phyloP scores from a whole-genome alignment of 2,113 vertebrate genomes.

The Lynx canadensis region DNA sequence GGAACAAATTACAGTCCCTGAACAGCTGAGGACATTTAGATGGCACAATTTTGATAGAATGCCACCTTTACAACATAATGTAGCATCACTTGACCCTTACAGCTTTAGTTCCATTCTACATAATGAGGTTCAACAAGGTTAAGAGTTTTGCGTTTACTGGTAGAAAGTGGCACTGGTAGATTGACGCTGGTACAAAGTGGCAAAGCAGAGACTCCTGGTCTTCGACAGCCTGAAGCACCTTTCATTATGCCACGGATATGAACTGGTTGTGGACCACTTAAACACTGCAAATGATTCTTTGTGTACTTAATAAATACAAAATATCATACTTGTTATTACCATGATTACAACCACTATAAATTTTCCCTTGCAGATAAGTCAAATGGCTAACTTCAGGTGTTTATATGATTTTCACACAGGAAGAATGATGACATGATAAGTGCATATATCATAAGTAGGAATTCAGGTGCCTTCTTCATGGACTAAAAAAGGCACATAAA shows the following conservation, averaged over 20 bases:
- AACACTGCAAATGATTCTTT: slow-evolving; percentile 7
- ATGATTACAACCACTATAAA: slow-evolving; percentile 67
- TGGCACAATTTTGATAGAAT: background rate
- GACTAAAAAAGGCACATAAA: background rate
- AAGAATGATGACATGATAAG: slow-evolving; percentile 60
- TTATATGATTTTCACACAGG: slow-evolving; percentile 68
- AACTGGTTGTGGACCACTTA: background rate
- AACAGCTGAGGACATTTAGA: background rate
- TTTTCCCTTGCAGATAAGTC: slow-evolving; percentile 60
- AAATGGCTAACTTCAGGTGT: slow-evolving; percentile 49
- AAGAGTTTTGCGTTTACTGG: background rate
- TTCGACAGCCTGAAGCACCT: background rate
- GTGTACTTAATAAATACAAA: slow-evolving; percentile 57
- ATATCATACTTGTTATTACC: slow-evolving; percentile 69
- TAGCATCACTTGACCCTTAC: slow-evolving; percentile 40
- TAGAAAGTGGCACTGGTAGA: background rate
- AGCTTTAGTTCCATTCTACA: slow-evolving; percentile 53
- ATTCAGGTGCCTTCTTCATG: slow-evolving; percentile 51
- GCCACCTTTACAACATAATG: slow-evolving; percentile 38
- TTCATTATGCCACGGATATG: background rate
- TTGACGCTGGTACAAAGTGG: background rate
- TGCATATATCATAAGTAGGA: slow-evolving; percentile 60
- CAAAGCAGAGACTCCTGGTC: background rate
- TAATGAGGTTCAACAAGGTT: slow-evolving; percentile 46
- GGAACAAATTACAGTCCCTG: background rate